Evolutionary conservation across 2,888 invertebrate genomes (phyloP).

Genomic region (Pseudanteris insignis): DNA sequence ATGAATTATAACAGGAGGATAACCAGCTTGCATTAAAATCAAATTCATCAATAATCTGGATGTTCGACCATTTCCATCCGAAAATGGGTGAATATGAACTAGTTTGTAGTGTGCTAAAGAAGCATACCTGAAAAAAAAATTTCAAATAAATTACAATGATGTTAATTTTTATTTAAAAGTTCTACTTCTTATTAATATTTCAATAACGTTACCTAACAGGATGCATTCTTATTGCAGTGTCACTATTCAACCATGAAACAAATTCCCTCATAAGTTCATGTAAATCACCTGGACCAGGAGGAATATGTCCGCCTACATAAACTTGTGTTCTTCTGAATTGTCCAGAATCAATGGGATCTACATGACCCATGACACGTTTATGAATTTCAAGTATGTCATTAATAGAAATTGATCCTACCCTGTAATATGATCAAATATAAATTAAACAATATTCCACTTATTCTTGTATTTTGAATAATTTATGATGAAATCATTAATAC

Average conservation of each 20-base stretch:
- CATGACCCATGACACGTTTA: slow-evolving; percentile 90
- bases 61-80: slow-evolving; percentile 96
- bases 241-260: slow-evolving; percentile 92
- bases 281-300: slow-evolving; percentile 87
- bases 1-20: slow-evolving; percentile 93
- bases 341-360: slow-evolving; percentile 92
- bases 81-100: slow-evolving; percentile 96
- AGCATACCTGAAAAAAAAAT: slow-evolving; percentile 85
- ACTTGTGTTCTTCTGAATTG: slow-evolving; percentile 89
- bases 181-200: neutral
- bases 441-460: too few relatives aligned
- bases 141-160: neutral
- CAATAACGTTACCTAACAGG: slow-evolving; percentile 78
- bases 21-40: slow-evolving; percentile 93
- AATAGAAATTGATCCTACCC: slow-evolving; percentile 80
- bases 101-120: slow-evolving; percentile 96
- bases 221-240: slow-evolving; percentile 84
- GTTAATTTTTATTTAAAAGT: neutral
- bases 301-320: slow-evolving; percentile 94
- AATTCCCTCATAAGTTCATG: slow-evolving; percentile 86
- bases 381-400: slow-evolving; percentile 93
- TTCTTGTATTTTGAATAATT: too few relatives aligned
- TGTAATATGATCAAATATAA: too few relatives aligned
- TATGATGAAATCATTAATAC: too few relatives aligned
- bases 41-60: slow-evolving; percentile 96